Base-by-base conservation (phyloP, 2,797 vertebrate species). In the Anguilla megastoma region DNA sequence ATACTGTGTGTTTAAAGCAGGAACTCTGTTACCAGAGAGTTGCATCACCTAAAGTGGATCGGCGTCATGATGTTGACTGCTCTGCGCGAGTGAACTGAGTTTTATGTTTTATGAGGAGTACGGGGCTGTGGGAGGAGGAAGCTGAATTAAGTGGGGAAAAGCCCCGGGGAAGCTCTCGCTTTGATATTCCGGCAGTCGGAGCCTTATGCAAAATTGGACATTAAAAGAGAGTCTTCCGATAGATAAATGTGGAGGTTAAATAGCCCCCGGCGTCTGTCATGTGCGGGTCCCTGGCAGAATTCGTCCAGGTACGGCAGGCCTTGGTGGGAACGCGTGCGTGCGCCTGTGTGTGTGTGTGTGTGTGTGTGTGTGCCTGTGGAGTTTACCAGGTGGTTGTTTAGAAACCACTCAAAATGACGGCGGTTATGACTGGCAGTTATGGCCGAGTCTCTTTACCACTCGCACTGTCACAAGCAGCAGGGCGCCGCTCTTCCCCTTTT, bases 11-110 rank as follows among this genome's bases (percentile, higher is more conserved):
- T 21, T 80, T 80, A 24, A 50, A 14, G 5, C 33, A 24, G 45
- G 33, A 52, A 4, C 36, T 50, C 56, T 88, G 87, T 95, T 94
- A 92, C 90, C 85, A 83, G 91, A 91, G 91, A 91, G 90, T 94
- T 94, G 90, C 92, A 90, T 94, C 92, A 93, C 91, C 88, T 91
- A 86, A 95, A 92, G 91, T 91, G 86, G 92, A 92, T 91, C 90
- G 92, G 86, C 91, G 90, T 6, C 8, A 90, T 90, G 91, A 91
- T 91, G 91, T 92, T 93, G 88, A 60, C 87, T 89, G 91, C 8
- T 90, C 87, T 89, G 85, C 90, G 91, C 41, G 87, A 92, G 89
- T 91, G 74, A 66, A 1, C 60, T 48, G 92, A 90, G 90, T 91
- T 88, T 85, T 48, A 85, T 7, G 9, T 30, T 16, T 36, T 36